Evolutionary conservation across 1,140 invertebrate species (phyloP).

Genomic region (Drosophila sproati): DNA sequence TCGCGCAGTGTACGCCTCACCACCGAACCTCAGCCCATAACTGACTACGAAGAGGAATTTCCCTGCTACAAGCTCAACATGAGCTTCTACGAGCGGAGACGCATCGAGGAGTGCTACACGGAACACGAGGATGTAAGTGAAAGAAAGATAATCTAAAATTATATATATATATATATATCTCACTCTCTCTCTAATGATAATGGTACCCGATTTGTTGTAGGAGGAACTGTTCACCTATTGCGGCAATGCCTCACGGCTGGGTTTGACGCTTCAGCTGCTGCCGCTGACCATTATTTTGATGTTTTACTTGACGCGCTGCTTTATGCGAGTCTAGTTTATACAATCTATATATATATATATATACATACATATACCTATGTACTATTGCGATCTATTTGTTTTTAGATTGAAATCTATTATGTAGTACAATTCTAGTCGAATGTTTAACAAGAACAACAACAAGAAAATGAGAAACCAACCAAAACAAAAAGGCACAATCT

Average conservation of each 20-base stretch:
- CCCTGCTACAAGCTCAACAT: conserved; percentile 91
- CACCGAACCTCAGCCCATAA: conserved; percentile 80
- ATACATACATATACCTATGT: conserved; percentile 54
- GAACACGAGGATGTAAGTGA: conserved; percentile 88
- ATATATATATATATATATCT: background rate
- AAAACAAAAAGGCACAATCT: conserved; percentile 69
- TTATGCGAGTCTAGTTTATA: conserved; percentile 68
- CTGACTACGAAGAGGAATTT: conserved; percentile 85
- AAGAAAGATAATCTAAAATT: background rate
- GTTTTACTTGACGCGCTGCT: conserved; percentile 74
- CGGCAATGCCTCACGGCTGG: conserved; percentile 74
- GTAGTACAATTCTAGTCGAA: conserved; percentile 74
- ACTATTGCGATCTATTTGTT: conserved; percentile 63
- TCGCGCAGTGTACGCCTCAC: conserved; percentile 72
- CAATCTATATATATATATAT: conserved; percentile 52
- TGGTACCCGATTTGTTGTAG: conserved; percentile 30
- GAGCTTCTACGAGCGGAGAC: conserved; percentile 88
- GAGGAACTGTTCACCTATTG: conserved; percentile 79
- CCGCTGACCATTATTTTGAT: conserved; percentile 79
- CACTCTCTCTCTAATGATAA: background rate
- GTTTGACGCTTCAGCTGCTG: conserved; percentile 66
- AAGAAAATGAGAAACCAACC: conserved; percentile 27
- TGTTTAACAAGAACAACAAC: conserved; percentile 62
- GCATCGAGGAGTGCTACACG: conserved; percentile 90
- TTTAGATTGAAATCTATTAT: conserved; percentile 66